These are phyloP conservation scores for Sweltsa coloradensis DNA, from an alignment of 1,140 invertebrate genomes.

Conservation along the genomic window DNA sequence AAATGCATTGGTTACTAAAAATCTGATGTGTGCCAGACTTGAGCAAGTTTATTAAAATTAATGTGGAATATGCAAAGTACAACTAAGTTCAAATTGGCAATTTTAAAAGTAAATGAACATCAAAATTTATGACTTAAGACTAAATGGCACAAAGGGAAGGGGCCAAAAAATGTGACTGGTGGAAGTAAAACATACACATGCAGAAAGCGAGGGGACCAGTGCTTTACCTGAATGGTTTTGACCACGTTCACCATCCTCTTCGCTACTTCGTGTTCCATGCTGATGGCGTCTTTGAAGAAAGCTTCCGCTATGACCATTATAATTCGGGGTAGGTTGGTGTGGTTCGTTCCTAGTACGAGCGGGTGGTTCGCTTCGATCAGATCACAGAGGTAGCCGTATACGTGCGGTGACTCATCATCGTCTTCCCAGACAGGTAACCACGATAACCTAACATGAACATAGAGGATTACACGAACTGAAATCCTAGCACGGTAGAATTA, in stretches of 20 bases:
- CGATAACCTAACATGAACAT: conserved; percentile 47
- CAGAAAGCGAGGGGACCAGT: background rate
- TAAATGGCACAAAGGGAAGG: background rate
- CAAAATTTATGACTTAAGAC: background rate
- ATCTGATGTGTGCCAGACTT: too few species aligned
- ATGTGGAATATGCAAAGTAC: background rate
- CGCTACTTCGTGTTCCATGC: conserved; percentile 46
- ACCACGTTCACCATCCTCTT: conserved; percentile 58
- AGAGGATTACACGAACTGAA: background rate
- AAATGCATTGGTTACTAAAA: too few species aligned
- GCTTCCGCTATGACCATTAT: conserved; percentile 84
- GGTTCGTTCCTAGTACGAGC: conserved; percentile 68
- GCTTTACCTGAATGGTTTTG: conserved; percentile 56
- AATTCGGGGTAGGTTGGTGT: conserved; percentile 78
- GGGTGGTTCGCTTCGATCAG: conserved; percentile 86
- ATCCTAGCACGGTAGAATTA: too few species aligned
- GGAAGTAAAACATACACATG: background rate
- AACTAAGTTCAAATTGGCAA: background rate
- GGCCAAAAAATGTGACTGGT: background rate
- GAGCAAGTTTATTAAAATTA: background rate
- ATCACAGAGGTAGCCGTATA: conserved; percentile 93
- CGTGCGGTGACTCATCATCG: conserved; percentile 84
- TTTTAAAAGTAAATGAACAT: background rate
- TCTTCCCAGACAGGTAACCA: conserved; percentile 96
- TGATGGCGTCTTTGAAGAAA: conserved; percentile 68